Conservation (phyloP, 2,113 vertebrate species). For the Clarias macrocephalus region DNA sequence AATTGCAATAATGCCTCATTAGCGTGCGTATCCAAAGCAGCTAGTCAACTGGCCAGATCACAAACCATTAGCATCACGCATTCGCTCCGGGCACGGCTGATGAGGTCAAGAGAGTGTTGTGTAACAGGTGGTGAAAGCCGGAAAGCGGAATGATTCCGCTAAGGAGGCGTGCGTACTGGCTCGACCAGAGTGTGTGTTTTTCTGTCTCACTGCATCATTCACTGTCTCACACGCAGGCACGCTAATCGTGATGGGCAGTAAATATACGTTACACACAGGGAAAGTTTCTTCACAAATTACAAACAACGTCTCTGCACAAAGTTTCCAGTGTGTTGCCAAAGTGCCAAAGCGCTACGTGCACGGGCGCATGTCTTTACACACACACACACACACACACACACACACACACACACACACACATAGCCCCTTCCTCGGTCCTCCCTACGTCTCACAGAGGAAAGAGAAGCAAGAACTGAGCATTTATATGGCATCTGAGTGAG, state of each 20-base stretch:
- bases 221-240: background rate
- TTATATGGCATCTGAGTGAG: background rate
- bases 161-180: background rate
- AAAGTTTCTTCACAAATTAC: background rate
- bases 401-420: no score
- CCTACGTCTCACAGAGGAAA: background rate
- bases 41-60: background rate
- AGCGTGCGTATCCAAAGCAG: background rate
- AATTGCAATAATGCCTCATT: slow-evolving; percentile 18
- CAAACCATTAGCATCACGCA: slow-evolving; percentile 2
- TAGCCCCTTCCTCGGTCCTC: no score
- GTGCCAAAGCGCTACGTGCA: background rate
- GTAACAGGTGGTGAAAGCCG: slow-evolving; percentile 26
- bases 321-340: slow-evolving; percentile 1
- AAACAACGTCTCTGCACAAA: slow-evolving; percentile 3
- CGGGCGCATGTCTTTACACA: background rate
- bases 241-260: background rate
- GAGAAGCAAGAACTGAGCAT: background rate
- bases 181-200: background rate
- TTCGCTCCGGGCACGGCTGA: background rate
- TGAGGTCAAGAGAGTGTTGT: background rate
- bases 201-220: background rate
- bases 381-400: no score
- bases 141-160: background rate
- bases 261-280: background rate